These are phyloP conservation scores for Rostratula benghalensis DNA, from an alignment of 2,113 vertebrate genomes.

Conservation along the genomic window DNA sequence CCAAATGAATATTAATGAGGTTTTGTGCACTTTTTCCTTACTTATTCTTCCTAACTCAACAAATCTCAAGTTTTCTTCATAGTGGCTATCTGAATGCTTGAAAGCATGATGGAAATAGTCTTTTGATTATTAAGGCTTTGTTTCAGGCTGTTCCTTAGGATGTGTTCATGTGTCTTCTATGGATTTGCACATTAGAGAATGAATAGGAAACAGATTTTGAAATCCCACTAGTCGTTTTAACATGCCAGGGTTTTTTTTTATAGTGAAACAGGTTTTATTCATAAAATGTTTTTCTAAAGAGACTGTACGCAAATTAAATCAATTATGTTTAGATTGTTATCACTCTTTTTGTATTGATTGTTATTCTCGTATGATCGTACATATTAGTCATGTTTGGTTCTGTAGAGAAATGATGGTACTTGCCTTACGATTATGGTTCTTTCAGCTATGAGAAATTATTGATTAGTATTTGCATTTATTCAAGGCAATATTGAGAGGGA, in stretches of 20 bases:
- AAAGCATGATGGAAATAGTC: constrained; percentile 77
- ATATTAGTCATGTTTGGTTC: constrained; percentile 79
- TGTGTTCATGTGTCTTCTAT: constrained; percentile 74
- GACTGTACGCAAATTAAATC: constrained; percentile 66
- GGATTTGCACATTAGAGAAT: constrained; percentile 73
- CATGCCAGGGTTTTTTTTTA: constrained; percentile 65
- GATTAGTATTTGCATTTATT: constrained; percentile 72
- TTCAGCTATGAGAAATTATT: constrained; percentile 71
- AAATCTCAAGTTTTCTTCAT: constrained; percentile 64
- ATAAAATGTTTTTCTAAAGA: constrained; percentile 66
- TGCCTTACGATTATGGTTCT: constrained; percentile 77
- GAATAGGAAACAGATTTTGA: constrained; percentile 66
- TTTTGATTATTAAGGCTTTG: constrained; percentile 82
- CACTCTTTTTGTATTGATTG: constrained; percentile 74
- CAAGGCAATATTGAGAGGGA: constrained; percentile 66
- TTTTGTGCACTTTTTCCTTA: constrained; percentile 58
- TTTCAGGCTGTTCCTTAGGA: constrained; percentile 75
- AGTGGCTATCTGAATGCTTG: constrained; percentile 73
- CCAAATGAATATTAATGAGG: constrained; percentile 77
- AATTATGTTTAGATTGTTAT: constrained; percentile 73
- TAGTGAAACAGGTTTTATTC: constrained; percentile 63
- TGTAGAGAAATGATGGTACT: constrained; percentile 77
- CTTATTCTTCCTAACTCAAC: constrained; percentile 68
- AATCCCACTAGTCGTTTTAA: constrained; percentile 68
- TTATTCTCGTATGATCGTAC: constrained; percentile 76